Percentiles rank a stretch among this genome's conserved stretches.
phyloP scores from a whole-genome alignment of 2,113 vertebrate genomes.

The Xiphophorus couchianus region DNA sequence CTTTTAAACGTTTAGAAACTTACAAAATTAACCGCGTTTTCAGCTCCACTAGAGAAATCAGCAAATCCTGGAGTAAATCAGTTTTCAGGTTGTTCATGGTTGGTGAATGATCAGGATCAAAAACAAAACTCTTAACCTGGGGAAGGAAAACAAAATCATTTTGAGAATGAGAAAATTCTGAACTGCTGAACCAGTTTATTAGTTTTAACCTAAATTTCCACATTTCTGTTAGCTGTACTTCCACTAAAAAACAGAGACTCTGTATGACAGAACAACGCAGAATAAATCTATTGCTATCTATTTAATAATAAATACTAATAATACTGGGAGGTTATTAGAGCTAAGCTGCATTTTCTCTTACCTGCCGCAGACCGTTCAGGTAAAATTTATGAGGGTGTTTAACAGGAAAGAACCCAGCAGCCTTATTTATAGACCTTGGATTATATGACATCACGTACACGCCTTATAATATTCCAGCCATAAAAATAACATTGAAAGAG shows the following conservation, averaged over 20 bases:
- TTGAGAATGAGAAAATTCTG: neutral
- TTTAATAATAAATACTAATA: neutral
- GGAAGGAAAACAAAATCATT: neutral
- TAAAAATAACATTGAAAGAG: no score
- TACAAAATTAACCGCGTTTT: neutral
- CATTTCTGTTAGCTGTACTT: no score
- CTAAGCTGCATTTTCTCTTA: neutral
- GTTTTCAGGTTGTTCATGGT: neutral
- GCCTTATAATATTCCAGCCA: neutral
- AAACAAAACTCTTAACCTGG: neutral
- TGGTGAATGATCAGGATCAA: neutral
- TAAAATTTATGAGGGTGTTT: neutral
- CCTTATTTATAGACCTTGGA: neutral
- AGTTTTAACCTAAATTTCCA: neutral
- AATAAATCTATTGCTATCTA: neutral
- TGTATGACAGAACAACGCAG: neutral
- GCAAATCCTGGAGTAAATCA: neutral
- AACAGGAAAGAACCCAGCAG: neutral
- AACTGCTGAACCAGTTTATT: neutral
- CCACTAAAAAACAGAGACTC: neutral
- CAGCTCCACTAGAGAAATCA: neutral
- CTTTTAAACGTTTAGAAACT: neutral
- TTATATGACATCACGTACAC: neutral
- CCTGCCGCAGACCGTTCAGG: neutral
- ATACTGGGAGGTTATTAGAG: neutral